These are phyloP conservation scores for Actinopyga echinites DNA, from an alignment of 53 echinoderm and acorn worm species.

Conservation along the genomic window DNA sequence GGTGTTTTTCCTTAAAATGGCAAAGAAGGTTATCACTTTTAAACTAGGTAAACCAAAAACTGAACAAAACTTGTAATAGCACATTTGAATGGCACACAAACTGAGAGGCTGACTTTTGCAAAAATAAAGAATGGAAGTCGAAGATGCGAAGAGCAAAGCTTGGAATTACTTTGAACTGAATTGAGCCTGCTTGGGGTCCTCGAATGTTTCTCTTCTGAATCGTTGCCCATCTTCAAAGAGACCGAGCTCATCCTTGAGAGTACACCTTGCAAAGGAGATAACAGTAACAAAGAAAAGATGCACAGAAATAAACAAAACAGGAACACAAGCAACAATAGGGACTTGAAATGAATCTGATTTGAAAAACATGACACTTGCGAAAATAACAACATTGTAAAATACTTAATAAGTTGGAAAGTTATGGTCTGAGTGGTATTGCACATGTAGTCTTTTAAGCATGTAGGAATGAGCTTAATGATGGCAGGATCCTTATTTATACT, in stretches of 20 bases:
- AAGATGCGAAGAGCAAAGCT: not conserved
- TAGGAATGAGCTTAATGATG: too few relatives aligned
- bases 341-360: too few relatives aligned
- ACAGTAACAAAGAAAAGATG: not conserved
- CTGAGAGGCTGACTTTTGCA: not conserved
- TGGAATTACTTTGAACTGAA: conserved; percentile 49
- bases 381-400: too few relatives aligned
- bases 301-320: not conserved
- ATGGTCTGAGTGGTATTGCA: too few relatives aligned
- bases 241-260: conserved; percentile 56
- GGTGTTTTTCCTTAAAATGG: too few relatives aligned
- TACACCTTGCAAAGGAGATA: conserved; percentile 49
- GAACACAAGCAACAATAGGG: too few relatives aligned
- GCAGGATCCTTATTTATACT: too few relatives aligned
- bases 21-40: too few relatives aligned
- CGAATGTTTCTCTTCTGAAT: conserved; percentile 13
- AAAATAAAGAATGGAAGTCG: not conserved
- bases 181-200: conserved; percentile 50
- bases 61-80: not conserved
- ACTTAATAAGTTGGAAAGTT: too few relatives aligned
- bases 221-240: conserved; percentile 40
- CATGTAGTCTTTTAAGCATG: too few relatives aligned
- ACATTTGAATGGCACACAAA: not conserved
- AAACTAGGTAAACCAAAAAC: too few relatives aligned
- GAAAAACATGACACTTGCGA: too few relatives aligned